Evolutionary conservation across 2,888 invertebrate genomes (phyloP).

Genomic region (Plebejus melissa): DNA sequence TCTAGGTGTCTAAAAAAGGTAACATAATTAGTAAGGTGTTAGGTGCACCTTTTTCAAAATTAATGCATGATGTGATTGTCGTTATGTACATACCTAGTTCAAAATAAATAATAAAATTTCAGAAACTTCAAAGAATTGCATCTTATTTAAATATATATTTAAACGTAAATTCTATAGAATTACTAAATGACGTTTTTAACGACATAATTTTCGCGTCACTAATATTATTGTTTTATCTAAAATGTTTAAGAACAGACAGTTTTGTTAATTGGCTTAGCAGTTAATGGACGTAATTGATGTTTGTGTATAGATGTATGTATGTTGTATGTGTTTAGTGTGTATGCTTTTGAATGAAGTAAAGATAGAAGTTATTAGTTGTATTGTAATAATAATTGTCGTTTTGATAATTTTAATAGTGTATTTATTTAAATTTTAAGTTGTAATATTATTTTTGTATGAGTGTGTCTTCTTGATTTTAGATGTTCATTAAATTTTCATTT

Average conservation of each 20-base stretch:
- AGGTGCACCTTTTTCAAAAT: neutral
- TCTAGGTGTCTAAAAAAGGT: neutral
- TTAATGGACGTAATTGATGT: neutral
- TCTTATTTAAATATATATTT: neutral
- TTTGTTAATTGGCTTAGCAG: constrained; percentile 6
- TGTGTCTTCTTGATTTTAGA: neutral
- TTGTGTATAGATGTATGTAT: constrained; percentile 14
- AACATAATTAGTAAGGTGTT: neutral
- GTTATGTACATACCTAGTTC: neutral
- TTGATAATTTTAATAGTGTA: neutral
- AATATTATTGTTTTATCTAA: neutral
- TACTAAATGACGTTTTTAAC: neutral
- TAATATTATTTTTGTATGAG: constrained; percentile 2
- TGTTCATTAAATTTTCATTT: constrained; percentile 10
- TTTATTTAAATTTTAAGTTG: neutral
- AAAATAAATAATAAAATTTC: neutral
- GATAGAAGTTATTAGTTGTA: constrained; percentile 11
- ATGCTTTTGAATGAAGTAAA: constrained; percentile 10
- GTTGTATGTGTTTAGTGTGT: neutral
- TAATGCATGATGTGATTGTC: neutral
- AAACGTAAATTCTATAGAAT: neutral
- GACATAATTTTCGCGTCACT: neutral
- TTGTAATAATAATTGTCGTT: neutral
- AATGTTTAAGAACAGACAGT: neutral
- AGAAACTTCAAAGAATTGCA: neutral